Evolutionary conservation across 2,888 invertebrate genomes (phyloP).

Genomic region (Rhagonycha lutea): DNA sequence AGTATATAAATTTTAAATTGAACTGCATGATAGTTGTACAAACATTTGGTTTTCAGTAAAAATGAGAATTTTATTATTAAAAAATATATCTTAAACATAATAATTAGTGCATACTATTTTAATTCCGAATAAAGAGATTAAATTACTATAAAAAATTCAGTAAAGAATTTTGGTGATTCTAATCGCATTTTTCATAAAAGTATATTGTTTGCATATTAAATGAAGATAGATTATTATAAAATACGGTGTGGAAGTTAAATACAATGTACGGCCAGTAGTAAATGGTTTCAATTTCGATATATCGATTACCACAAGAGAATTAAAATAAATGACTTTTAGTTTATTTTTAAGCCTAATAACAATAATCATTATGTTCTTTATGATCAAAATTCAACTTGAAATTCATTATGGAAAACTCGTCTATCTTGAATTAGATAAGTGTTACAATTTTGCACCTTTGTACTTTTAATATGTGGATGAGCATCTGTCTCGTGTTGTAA

Average conservation of each 20-base stretch:
- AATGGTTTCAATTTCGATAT: background rate
- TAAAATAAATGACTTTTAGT: background rate
- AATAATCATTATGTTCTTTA: background rate
- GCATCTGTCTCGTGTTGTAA: background rate
- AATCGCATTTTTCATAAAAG: background rate
- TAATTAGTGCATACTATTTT: background rate
- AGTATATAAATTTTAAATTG: background rate
- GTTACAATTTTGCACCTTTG: background rate
- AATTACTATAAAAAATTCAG: background rate
- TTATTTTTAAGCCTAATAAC: background rate
- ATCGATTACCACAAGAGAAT: background rate
- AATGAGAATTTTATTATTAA: too few relatives aligned
- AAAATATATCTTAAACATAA: background rate
- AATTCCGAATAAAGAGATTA: background rate
- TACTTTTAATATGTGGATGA: background rate
- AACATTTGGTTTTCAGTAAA: background rate
- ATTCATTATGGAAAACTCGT: background rate
- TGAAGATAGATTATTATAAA: background rate
- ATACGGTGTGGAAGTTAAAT: background rate
- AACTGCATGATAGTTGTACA: background rate
- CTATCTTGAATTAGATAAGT: background rate
- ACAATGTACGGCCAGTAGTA: background rate
- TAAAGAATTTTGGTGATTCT: too few relatives aligned
- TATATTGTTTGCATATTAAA: background rate
- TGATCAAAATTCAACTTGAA: background rate